Conservation (phyloP, 2,113 vertebrate species). For the Syngnathus scovelli region DNA sequence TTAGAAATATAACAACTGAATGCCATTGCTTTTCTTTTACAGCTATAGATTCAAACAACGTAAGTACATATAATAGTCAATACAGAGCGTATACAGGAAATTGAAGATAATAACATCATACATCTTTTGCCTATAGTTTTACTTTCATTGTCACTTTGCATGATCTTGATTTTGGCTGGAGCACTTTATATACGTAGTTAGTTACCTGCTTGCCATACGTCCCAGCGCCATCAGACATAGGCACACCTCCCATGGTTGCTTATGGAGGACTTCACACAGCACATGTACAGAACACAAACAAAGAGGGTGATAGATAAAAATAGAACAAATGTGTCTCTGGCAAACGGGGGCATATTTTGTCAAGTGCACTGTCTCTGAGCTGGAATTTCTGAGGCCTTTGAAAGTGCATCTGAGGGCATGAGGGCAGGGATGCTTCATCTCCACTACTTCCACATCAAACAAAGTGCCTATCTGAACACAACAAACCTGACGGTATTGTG, state of each 20-base stretch:
- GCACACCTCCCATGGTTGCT: slow-evolving; percentile 92
- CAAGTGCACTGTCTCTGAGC: slow-evolving; percentile 26
- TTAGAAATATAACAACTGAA: neutral
- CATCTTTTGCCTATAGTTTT: neutral
- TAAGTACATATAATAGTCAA: neutral
- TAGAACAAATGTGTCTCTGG: slow-evolving; percentile 5
- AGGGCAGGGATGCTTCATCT: slow-evolving; percentile 24
- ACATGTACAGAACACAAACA: slow-evolving; percentile 22
- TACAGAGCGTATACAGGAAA: neutral
- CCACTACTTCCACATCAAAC: slow-evolving; percentile 2
- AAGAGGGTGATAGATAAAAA: slow-evolving; percentile 7
- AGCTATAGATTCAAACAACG: neutral
- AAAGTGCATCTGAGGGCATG: slow-evolving; percentile 38
- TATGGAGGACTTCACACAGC: slow-evolving; percentile 82
- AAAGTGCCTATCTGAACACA: neutral
- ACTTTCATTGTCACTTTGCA: neutral
- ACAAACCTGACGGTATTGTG: slow-evolving; percentile 5
- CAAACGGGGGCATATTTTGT: slow-evolving; percentile 24
- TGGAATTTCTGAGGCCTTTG: slow-evolving; percentile 41
- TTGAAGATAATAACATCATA: neutral
- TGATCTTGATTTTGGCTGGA: neutral
- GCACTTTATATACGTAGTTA: neutral
- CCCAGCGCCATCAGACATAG: slow-evolving; percentile 94
- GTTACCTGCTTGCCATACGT: slow-evolving; percentile 87
- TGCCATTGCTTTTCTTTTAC: neutral